These are phyloP conservation scores for Amphipoea lucens DNA, from an alignment of 2,888 invertebrate species.

Conservation along the genomic window DNA sequence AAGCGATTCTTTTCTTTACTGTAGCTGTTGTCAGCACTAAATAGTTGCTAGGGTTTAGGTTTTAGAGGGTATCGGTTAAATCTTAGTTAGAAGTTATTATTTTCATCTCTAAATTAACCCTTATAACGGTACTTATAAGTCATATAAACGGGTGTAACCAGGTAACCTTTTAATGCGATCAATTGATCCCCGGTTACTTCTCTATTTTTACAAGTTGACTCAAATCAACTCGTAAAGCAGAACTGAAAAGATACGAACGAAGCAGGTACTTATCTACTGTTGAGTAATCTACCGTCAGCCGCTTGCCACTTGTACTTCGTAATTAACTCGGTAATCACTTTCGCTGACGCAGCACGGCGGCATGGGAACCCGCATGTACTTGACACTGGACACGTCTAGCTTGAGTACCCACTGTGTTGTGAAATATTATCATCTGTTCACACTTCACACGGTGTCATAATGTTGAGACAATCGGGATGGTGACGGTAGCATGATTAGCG, in stretches of 20 bases:
- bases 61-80: background rate
- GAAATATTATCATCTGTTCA: constrained; percentile 15
- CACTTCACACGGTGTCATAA: constrained; percentile 25
- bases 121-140: background rate
- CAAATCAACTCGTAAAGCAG: background rate
- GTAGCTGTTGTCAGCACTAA: background rate
- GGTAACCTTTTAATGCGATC: background rate
- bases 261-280: background rate
- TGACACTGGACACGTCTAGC: constrained; percentile 38
- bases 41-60: background rate
- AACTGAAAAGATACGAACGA: background rate
- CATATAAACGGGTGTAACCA: background rate
- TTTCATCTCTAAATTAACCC: background rate
- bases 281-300: background rate
- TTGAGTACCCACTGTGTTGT: constrained; percentile 14
- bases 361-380: constrained; percentile 36
- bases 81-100: background rate
- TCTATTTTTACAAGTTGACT: background rate
- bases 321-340: constrained; percentile 10
- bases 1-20: background rate
- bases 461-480: constrained; percentile 2
- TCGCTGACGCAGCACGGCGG: constrained; percentile 52
- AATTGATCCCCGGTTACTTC: background rate
- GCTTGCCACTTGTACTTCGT: background rate
- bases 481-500: background rate